A percentile compares a stretch with the other conserved stretches of the same genome.
These are phyloP conservation scores for Pandemis heparana DNA, from an alignment of 2,888 invertebrate genomes.

Conservation along the genomic window DNA sequence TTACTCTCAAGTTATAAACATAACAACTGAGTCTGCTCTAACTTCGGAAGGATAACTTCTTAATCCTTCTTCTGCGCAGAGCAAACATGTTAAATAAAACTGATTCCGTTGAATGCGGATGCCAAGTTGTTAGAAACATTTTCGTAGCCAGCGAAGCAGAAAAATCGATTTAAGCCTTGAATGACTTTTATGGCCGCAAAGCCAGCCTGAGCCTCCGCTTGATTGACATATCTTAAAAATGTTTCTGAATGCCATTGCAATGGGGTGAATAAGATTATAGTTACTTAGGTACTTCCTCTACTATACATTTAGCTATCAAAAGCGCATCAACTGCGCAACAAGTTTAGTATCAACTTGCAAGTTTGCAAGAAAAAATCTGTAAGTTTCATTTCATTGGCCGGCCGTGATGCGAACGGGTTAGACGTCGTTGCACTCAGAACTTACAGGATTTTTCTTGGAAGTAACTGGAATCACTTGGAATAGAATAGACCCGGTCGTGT, in stretches of 20 bases:
- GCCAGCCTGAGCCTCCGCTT: constrained; percentile 11
- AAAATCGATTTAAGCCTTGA: constrained; percentile 36
- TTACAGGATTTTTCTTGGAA: too few relatives aligned
- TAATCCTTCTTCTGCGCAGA: neutral
- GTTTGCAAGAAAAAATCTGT: too few relatives aligned
- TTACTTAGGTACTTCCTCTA: neutral
- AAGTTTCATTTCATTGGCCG: too few relatives aligned
- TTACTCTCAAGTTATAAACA: constrained; percentile 34
- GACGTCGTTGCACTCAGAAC: too few relatives aligned
- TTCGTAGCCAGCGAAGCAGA: constrained; percentile 19
- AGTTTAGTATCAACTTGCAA: too few relatives aligned
- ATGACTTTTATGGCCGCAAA: constrained; percentile 49
- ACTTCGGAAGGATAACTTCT: constrained; percentile 3
- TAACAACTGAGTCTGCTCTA: constrained; percentile 15
- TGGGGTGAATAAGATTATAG: neutral
- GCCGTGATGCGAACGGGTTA: too few relatives aligned
- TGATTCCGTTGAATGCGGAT: constrained; percentile 2
- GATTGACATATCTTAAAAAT: constrained; percentile 21
- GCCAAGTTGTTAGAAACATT: constrained; percentile 20
- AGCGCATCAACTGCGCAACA: too few relatives aligned
- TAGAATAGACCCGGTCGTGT: too few relatives aligned
- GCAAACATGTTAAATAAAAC: constrained; percentile 10
- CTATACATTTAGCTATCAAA: neutral
- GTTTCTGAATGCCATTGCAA: constrained; percentile 13
- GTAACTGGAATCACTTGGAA: too few relatives aligned